Conservation (phyloP, 30 jellyfish, hydroid and myxozoan genomes). For the Aurelia aurita region DNA sequence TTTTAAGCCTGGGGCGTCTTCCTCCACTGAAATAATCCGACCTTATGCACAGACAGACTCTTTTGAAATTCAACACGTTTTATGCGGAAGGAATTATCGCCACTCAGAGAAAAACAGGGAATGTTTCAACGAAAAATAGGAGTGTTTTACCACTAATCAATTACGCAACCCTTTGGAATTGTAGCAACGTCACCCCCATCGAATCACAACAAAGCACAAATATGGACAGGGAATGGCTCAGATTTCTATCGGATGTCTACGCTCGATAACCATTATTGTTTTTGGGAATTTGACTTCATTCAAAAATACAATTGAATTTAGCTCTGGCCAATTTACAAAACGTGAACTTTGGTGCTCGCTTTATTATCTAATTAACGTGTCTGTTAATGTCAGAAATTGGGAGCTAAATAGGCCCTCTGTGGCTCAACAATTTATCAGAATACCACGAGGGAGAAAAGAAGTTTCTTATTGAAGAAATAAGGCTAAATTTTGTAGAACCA, state of each 20-base stretch:
- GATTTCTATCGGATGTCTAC: slow-evolving; percentile 38
- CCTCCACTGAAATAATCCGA: not conserved
- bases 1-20: too few relatives aligned
- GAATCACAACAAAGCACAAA: not conserved
- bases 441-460: too few relatives aligned
- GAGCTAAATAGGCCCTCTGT: too few relatives aligned
- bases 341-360: too few relatives aligned
- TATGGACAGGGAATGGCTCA: slow-evolving; percentile 23
- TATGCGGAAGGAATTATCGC: not conserved
- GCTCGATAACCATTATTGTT: slow-evolving; percentile 35
- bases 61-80: not conserved
- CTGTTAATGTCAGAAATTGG: too few relatives aligned
- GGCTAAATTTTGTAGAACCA: too few relatives aligned
- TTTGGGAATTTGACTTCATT: slow-evolving; percentile 32
- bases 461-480: too few relatives aligned
- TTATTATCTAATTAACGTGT: too few relatives aligned
- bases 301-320: not conserved
- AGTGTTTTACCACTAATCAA: not conserved
- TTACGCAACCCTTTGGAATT: not conserved
- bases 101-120: not conserved
- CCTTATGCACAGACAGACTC: not conserved
- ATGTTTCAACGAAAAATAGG: not conserved
- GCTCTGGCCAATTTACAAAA: not conserved
- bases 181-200: slow-evolving; percentile 58
- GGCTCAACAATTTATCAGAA: too few relatives aligned